These are phyloP conservation scores for Trichopoda pennipes DNA, from an alignment of 2,888 invertebrate species.

Conservation along the genomic window DNA sequence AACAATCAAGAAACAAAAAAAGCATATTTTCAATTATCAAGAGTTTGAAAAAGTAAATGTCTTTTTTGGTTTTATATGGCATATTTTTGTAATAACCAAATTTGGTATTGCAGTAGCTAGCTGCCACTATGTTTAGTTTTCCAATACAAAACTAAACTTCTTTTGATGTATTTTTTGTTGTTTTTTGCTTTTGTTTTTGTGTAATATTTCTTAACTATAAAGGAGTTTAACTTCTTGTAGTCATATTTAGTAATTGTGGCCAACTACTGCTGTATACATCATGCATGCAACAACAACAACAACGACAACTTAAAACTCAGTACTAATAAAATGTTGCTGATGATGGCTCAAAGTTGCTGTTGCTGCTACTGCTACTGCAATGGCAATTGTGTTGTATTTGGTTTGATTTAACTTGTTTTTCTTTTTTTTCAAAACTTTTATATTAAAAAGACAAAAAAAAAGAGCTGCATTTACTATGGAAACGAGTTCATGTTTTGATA, in stretches of 20 bases:
- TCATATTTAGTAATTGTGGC: conserved; percentile 67
- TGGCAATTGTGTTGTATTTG: conserved; percentile 47
- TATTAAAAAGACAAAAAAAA: conserved; percentile 10
- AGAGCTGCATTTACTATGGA: conserved; percentile 67
- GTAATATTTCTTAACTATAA: conserved; percentile 40
- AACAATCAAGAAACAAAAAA: neutral
- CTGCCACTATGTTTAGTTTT: conserved; percentile 25
- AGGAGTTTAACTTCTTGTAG: conserved; percentile 56
- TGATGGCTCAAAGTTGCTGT: conserved; percentile 20
- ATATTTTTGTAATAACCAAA: conserved; percentile 67
- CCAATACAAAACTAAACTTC: conserved; percentile 52
- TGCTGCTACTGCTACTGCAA: conserved; percentile 23
- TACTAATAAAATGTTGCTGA: conserved; percentile 35
- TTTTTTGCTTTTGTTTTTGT: no score
- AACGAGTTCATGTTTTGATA: conserved; percentile 67
- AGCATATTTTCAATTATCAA: conserved; percentile 55
- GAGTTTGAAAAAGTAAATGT: conserved; percentile 63
- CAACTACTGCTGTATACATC: conserved; percentile 24
- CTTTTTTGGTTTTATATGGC: conserved; percentile 67
- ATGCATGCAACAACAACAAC: neutral
- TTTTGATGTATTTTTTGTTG: conserved; percentile 54
- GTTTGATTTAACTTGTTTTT: conserved; percentile 65
- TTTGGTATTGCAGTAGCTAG: conserved; percentile 60
- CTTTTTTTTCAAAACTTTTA: neutral
- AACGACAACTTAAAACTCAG: conserved; percentile 13